Evolutionary conservation across 2,113 vertebrate species (phyloP).

Genomic region (Myocastor coypus): DNA sequence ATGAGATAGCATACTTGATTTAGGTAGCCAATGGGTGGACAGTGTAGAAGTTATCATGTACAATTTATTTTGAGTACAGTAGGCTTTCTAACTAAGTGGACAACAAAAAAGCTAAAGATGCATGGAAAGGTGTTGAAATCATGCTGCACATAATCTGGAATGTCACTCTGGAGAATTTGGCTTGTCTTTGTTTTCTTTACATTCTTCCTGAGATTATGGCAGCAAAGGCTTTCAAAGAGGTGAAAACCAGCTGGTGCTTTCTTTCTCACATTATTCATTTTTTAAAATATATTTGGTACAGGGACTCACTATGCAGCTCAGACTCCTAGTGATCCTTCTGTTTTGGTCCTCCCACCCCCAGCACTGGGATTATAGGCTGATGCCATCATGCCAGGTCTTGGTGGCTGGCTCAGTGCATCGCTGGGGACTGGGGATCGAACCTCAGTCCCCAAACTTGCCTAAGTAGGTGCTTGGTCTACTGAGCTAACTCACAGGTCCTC

Average conservation of each 20-base stretch:
- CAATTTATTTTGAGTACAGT: background rate
- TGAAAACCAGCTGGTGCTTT: background rate
- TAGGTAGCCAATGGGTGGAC: background rate
- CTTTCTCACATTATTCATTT: background rate
- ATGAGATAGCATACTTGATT: background rate
- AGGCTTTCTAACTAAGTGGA: background rate
- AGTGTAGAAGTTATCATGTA: background rate
- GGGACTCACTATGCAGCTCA: no score
- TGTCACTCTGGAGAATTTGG: background rate
- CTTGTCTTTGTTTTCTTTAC: background rate
- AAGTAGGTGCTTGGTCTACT: no score
- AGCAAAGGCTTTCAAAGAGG: background rate
- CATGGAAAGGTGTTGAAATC: slow-evolving; percentile 35
- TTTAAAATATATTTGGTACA: no score
- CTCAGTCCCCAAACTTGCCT: no score
- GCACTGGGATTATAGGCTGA: no score
- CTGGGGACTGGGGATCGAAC: no score
- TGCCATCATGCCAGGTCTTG: no score
- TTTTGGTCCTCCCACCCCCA: no score
- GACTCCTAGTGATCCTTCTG: no score
- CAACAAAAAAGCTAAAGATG: background rate
- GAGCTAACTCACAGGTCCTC: background rate
- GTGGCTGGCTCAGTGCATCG: no score
- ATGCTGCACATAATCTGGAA: slow-evolving; percentile 12
- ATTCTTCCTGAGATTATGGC: slow-evolving; percentile 40